phyloP scores from a whole-genome alignment of 2,797 vertebrate species.

The Tokudaia muenninki region DNA sequence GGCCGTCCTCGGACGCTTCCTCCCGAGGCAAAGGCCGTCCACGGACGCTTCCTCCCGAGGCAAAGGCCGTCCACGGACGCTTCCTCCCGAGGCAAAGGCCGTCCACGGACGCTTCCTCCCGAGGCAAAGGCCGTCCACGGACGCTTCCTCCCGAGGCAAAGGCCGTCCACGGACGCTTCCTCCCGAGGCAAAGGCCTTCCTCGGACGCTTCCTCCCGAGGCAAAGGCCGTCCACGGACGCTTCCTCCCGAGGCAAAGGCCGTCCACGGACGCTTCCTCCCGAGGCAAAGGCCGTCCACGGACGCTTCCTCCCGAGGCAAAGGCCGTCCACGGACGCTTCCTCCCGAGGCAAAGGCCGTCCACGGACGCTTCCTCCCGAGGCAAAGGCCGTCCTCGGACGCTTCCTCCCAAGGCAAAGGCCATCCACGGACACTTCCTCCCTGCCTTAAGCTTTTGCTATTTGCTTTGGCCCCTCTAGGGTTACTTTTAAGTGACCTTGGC shows the following conservation, averaged over 20 bases:
- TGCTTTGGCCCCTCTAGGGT: not conserved
- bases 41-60: not conserved
- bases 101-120: rapidly evolving
- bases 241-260: not conserved
- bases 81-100: not conserved
- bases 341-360: not conserved
- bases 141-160: not conserved
- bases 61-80: not conserved
- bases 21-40: not conserved
- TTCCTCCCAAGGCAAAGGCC: not conserved
- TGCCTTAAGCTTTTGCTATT: not conserved
- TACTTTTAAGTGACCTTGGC: not conserved
- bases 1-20: rapidly evolving
- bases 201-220: rapidly evolving
- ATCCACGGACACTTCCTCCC: rapidly evolving
- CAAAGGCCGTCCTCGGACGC: not conserved
- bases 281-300: not conserved
- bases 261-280: rapidly evolving
- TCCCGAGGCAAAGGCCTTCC: not conserved
- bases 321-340: rapidly evolving
- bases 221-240: not conserved
- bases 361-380: not conserved
- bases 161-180: rapidly evolving
- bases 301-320: not conserved
- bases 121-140: not conserved